Base-by-base conservation (phyloP, 2,113 vertebrate species). In the Misgurnus anguillicaudatus region DNA sequence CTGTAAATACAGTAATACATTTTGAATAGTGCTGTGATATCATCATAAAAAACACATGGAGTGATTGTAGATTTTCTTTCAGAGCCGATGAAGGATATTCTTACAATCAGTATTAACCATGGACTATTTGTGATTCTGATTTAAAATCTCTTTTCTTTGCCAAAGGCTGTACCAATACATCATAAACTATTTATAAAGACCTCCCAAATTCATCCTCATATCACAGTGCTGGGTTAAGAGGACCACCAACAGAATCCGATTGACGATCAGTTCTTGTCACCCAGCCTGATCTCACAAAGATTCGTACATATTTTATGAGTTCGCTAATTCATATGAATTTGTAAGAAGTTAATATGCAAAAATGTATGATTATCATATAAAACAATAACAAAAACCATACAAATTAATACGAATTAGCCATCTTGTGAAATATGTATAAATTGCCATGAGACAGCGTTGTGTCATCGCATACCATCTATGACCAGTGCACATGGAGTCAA, bases 211-310 rank as follows among this genome's bases (percentile, higher is more conserved):
- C 87, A 88, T 88, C 84, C 81, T 71, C 47, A 78, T 89, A 89
- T 86, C 85, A 55, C 55, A 45, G 38, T 45, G 39, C 45, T 57
- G 47, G 63, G 19, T 3, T 17, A 58, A 13, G 55, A 53, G 21
- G 45, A 60, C 68, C 57, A 31, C 53, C 45, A 48, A 58, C 48
- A 53, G 85, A 89, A 89, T 91, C 90, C 87, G 64, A 72, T 47
- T 62, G 60, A 69, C 80, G 79, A 87, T 86, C 82, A 89, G 87
- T 65, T 74, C 36, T 63, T 57, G n/a, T 65, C 24, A 60, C 55
- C 51, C 14, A 31, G 24, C 24, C 24, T 31, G 24, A 31, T 31
- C 24, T 31, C 24, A 2, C 24, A 31, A 31, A 3, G 3, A 31
- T 31, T 31, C 24, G 24, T 31, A 31, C 24, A 31, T 31, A 31